A percentile compares a stretch with the other conserved stretches of the same genome.
These are phyloP conservation scores for Xylocampa areola DNA, from an alignment of 2,888 invertebrate species.

Conservation along the genomic window DNA sequence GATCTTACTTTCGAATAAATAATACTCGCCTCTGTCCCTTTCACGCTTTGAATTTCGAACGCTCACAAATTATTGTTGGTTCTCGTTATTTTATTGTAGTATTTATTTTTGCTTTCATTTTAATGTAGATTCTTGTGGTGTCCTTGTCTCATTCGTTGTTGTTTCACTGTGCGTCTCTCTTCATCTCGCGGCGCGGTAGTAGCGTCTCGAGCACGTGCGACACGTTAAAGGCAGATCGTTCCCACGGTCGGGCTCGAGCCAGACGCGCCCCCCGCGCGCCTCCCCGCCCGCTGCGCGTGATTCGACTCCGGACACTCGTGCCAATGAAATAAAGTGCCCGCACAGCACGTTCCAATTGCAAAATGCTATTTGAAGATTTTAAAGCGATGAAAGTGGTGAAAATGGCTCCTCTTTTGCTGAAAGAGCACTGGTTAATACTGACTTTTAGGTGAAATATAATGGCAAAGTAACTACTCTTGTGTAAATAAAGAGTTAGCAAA, in stretches of 20 bases:
- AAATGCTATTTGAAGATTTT: slow-evolving; percentile 78
- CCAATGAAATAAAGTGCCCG: slow-evolving; percentile 86
- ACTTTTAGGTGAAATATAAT: slow-evolving; percentile 8
- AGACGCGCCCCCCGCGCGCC: slow-evolving; percentile 67
- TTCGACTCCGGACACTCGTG: slow-evolving; percentile 81
- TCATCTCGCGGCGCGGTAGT: slow-evolving; percentile 72
- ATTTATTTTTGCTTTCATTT: slow-evolving; percentile 64
- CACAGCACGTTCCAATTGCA: slow-evolving; percentile 87
- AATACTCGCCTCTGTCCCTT: slow-evolving; percentile 76
- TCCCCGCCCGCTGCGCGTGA: slow-evolving; percentile 75
- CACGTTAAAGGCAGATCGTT: slow-evolving; percentile 89
- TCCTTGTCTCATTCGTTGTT: slow-evolving; percentile 50
- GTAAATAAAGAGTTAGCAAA: slow-evolving; percentile 2
- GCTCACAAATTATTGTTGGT: slow-evolving; percentile 87
- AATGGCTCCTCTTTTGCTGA: slow-evolving; percentile 69
- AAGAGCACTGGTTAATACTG: slow-evolving; percentile 44
- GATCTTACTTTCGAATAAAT: slow-evolving; percentile 82
- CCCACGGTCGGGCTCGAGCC: slow-evolving; percentile 86
- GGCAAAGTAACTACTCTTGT: slow-evolving; percentile 1
- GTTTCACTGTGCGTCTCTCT: slow-evolving; percentile 68
- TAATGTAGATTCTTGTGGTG: slow-evolving; percentile 47
- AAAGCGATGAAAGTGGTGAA: slow-evolving; percentile 81
- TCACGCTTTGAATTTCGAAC: slow-evolving; percentile 83
- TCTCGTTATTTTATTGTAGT: slow-evolving; percentile 82
- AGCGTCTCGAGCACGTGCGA: slow-evolving; percentile 88